Evolutionary conservation across 2,888 invertebrate species (phyloP).

Genomic region (Melanostoma scalare): DNA sequence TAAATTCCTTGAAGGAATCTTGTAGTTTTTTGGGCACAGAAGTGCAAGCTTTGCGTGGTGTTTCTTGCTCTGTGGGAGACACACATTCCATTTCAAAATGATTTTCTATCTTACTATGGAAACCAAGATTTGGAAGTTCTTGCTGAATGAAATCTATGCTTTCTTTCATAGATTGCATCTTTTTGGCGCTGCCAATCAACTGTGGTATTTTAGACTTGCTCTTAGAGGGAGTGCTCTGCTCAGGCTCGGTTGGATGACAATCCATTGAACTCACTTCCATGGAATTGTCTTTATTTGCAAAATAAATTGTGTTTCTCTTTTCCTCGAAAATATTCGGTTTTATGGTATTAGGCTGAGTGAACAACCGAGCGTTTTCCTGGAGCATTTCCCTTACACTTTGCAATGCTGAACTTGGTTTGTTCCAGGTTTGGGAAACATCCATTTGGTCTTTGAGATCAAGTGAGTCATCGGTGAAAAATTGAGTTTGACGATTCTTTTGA

Average conservation of each 20-base stretch:
- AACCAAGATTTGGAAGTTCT: slow-evolving; percentile 47
- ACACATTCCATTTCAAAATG: neutral
- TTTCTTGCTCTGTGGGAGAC: neutral
- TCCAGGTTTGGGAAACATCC: slow-evolving; percentile 7
- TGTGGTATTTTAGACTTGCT: slow-evolving; percentile 60
- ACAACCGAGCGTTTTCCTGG: slow-evolving; percentile 40
- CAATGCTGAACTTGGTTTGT: neutral
- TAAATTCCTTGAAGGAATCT: neutral
- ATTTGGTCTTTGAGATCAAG: slow-evolving; percentile 2
- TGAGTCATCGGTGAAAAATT: slow-evolving; percentile 8
- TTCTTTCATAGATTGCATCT: slow-evolving; percentile 50
- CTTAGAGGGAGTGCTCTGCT: slow-evolving; percentile 45
- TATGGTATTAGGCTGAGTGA: slow-evolving; percentile 26
- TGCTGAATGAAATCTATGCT: slow-evolving; percentile 55
- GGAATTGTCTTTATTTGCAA: slow-evolving; percentile 13
- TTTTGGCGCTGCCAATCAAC: slow-evolving; percentile 62
- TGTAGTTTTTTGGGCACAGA: slow-evolving; percentile 19
- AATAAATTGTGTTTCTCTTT: slow-evolving; percentile 25
- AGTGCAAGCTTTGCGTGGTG: slow-evolving; percentile 3
- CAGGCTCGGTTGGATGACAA: neutral
- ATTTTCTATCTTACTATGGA: neutral
- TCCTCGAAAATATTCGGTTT: slow-evolving; percentile 8
- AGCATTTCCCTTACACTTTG: slow-evolving; percentile 52
- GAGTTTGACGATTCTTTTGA: slow-evolving; percentile 23
- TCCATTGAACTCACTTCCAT: slow-evolving; percentile 48